Conservation (phyloP, 30 jellyfish, hydroid and myxozoan genomes). For the Rhopilema esculentum region DNA sequence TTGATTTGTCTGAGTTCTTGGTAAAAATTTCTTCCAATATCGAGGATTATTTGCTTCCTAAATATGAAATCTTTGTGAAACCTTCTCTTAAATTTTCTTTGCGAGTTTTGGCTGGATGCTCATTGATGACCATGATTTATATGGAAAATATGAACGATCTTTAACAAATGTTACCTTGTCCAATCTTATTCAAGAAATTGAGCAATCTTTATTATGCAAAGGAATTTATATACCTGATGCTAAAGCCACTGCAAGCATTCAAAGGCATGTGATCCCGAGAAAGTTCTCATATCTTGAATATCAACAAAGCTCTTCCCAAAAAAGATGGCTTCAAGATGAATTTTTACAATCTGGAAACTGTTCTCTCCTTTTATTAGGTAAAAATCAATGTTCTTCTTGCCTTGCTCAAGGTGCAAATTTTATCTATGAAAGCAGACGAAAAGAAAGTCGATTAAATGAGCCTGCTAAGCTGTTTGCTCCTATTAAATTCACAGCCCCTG, state of each 20-base stretch:
- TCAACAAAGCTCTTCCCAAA: neutral
- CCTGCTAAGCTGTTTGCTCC: neutral
- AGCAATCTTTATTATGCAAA: neutral
- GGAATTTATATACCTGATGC: slow-evolving; percentile 5
- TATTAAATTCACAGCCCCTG: neutral
- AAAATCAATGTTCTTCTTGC: too few species aligned
- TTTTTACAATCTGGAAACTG: too few species aligned
- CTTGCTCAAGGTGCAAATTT: too few species aligned
- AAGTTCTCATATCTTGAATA: neutral
- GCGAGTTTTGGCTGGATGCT: slow-evolving; percentile 44
- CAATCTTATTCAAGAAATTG: neutral
- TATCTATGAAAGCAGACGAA: too few species aligned
- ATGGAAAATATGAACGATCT: slow-evolving; percentile 8
- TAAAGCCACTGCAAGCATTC: neutral
- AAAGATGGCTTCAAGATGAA: slow-evolving; percentile 10
- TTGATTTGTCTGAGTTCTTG: slow-evolving; percentile 14
- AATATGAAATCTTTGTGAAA: too few species aligned
- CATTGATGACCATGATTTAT: too few species aligned
- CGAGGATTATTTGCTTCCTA: neutral
- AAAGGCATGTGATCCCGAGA: slow-evolving; percentile 32
- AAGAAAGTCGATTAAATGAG: neutral
- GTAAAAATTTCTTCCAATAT: slow-evolving; percentile 9
- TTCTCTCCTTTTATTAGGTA: too few species aligned
- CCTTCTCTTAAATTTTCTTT: too few species aligned
- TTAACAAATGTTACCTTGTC: slow-evolving; percentile 23